Percentiles rank a stretch among this genome's conserved stretches.
Conservation (phyloP, 2,888 invertebrate genomes). For the Eurytoma californica region DNA sequence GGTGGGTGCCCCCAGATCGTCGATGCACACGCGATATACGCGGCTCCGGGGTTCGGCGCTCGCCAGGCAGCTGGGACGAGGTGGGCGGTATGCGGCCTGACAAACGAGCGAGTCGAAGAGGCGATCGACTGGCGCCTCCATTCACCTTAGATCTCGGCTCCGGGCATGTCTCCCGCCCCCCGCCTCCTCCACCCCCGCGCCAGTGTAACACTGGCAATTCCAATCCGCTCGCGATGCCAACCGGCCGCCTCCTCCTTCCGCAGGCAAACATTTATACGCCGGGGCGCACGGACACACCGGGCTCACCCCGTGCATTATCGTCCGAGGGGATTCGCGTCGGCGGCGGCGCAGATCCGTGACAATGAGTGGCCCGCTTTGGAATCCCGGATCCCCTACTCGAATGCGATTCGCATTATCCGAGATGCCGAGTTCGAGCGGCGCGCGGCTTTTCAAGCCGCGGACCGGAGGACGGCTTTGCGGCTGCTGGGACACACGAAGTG, state of each 20-base stretch:
- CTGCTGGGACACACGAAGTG: slow-evolving; percentile 11
- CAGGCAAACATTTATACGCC: slow-evolving; percentile 11
- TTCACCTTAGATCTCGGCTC: slow-evolving; percentile 18
- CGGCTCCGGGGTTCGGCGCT: no score
- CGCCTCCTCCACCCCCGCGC: background rate
- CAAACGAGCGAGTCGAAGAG: slow-evolving; percentile 30
- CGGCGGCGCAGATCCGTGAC: slow-evolving; percentile 20
- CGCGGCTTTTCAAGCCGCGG: slow-evolving; percentile 26
- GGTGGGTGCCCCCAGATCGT: no score
- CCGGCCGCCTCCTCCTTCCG: background rate
- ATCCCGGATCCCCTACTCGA: slow-evolving; percentile 17
- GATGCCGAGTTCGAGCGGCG: background rate
- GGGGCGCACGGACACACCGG: background rate
- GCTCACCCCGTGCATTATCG: background rate
- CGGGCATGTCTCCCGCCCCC: background rate
- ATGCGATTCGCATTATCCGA: slow-evolving; percentile 32
- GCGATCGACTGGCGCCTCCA: slow-evolving; percentile 30
- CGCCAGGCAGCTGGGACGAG: background rate
- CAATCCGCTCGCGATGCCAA: background rate
- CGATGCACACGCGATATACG: background rate
- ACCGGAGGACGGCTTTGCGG: slow-evolving; percentile 10
- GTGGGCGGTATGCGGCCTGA: slow-evolving; percentile 9
- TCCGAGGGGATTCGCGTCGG: slow-evolving; percentile 10
- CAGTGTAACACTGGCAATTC: slow-evolving; percentile 20
- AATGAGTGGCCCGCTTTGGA: slow-evolving; percentile 42